Base-by-base conservation (phyloP, 2,888 invertebrate genomes). In the Stenolophus ochropezus region DNA sequence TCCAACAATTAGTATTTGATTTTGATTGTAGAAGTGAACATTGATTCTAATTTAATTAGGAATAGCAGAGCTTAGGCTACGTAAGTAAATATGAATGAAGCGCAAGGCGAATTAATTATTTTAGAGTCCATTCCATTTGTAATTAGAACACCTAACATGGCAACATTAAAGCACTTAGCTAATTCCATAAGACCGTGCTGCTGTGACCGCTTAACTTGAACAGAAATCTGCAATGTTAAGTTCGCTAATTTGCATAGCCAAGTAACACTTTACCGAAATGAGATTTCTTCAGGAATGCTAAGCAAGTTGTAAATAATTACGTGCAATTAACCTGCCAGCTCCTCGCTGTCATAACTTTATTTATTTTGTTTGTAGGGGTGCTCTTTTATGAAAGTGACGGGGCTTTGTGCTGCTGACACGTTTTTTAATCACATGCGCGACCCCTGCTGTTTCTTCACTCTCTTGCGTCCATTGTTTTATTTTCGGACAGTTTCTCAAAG, bases 141-240 rank as follows among this genome's bases (percentile, higher is more conserved):
- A 33, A 33, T 1, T 2, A 33, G 3, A 33, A 16, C 16, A 53
- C 20, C 5, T 20, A 53, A 16, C 8, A 1, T 53, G 53, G 53
- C 4, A 53, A 53, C 8, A 56, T 56, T 5, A 56, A 56, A 21
- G 56, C 61, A 23, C 4, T 61, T 61, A 25, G 61, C 61, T 61
- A 61, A 21, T 58, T 58, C 11, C 58, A 20, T 58, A 23, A 58
- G 61, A n/a, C 6, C 56, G 20, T 8, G 21, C 56, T 56, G 5
- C 21, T 56, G 56, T 56, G 56, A 56, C 21, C 21, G 56, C 56
- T 56, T 56, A 23, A 27, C 71, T 33, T 23, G 16, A 5, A 25
- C 16, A 53, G 75, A 75, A 75, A 53, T 75, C 75, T 75, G 53
- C 75, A 75, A 23, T 51, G 51, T 74, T 47, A 47, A 47, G 47